These are phyloP conservation scores for Micrasema longulum DNA, from an alignment of 1,140 invertebrate genomes.

Conservation along the genomic window DNA sequence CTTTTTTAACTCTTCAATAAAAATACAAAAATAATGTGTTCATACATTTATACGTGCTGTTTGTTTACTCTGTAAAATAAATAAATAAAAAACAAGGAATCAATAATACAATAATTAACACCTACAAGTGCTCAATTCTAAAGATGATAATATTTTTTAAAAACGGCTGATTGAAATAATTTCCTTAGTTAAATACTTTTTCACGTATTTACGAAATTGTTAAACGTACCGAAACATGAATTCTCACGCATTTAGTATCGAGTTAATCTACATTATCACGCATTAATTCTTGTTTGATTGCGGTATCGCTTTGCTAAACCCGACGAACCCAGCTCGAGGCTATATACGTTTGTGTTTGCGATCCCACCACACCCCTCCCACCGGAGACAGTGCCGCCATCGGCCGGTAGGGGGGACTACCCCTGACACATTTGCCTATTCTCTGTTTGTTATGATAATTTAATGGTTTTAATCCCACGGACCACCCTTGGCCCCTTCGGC, in stretches of 20 bases:
- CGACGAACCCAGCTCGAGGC: slow-evolving; percentile 10
- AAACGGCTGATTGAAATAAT: no score
- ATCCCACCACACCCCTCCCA: slow-evolving; percentile 6
- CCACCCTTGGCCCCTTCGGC: slow-evolving; percentile 32
- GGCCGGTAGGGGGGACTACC: neutral
- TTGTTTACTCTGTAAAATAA: no score
- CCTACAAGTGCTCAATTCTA: no score
- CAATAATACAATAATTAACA: no score
- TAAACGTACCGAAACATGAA: no score
- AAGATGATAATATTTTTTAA: no score
- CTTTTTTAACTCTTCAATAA: no score
- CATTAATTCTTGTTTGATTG: slow-evolving; percentile 38
- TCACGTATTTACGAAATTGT: no score
- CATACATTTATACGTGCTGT: no score
- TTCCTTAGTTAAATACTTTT: no score
- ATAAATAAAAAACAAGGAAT: no score
- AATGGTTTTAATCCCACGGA: slow-evolving; percentile 51
- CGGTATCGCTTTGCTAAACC: slow-evolving; percentile 23
- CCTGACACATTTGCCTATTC: slow-evolving; percentile 36
- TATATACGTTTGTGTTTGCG: slow-evolving; percentile 4
- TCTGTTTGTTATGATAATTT: slow-evolving; percentile 55
- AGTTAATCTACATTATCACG: slow-evolving; percentile 20
- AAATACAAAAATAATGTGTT: no score
- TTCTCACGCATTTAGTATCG: neutral
- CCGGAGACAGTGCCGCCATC: neutral